phyloP scores from a whole-genome alignment of 2,113 vertebrate genomes.

The Pipra filicauda region DNA sequence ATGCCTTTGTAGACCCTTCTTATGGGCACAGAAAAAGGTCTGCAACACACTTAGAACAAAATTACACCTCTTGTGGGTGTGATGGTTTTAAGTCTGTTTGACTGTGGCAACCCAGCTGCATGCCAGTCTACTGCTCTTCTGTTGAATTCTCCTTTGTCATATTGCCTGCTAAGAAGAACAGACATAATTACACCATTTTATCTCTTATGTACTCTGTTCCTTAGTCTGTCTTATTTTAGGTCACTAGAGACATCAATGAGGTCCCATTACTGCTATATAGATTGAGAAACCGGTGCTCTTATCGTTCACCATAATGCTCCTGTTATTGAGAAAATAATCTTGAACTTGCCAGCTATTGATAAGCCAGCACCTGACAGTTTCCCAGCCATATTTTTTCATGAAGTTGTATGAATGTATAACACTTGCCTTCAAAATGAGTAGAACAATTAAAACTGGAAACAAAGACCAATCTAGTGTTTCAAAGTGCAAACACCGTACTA shows the following conservation, averaged over 20 bases:
- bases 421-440: background rate
- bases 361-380: background rate
- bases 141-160: background rate
- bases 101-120: background rate
- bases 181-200: background rate
- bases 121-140: background rate
- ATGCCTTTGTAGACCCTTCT: background rate
- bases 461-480: background rate
- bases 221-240: background rate
- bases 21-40: background rate
- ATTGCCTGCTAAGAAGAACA: background rate
- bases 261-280: background rate
- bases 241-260: background rate
- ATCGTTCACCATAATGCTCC: background rate
- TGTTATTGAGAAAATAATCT: background rate
- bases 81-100: background rate
- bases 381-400: background rate
- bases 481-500: background rate
- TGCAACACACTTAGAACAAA: background rate
- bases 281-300: background rate
- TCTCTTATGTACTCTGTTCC: background rate
- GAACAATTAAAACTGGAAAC: background rate
- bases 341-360: background rate
- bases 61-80: background rate
- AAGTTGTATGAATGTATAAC: background rate